Base-by-base conservation (phyloP, 1,140 invertebrate genomes). In the Capitella teleta region DNA sequence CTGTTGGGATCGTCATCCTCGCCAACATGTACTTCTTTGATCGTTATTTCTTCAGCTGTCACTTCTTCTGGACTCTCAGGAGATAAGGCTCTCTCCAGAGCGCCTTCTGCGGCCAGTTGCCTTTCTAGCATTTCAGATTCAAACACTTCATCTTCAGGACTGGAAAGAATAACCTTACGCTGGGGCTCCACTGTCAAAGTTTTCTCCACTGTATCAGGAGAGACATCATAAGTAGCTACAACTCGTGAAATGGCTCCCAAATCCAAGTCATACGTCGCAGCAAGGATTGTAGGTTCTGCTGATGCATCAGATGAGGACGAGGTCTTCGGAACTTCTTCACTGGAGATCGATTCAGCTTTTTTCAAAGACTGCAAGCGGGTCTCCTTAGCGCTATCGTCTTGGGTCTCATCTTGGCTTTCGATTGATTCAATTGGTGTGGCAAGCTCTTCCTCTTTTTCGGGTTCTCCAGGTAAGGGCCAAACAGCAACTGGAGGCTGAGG, bases 91-190 rank as follows among this genome's bases (percentile, higher is more conserved):
- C 28, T 3, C 1, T 16, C 32, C 0, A 14, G n/a, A 37, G 36
- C 21, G 2, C 6, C 36, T 37, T 37, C 6, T 21, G 2, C 6
- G 2, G 6, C 36, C 21, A 18, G 36, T 37, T n/a, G 36, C 36
- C 21, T 21, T 36, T 48, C 37, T 19, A 72, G 62, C 26, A 75
- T 65, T 51, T 77, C 74, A 50, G 64, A 67, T 58, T 78, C 77
- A 70, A 77, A 77, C 6, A 75, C 74, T 59, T 78, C 77, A 60
- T 74, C 68, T 49, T 74, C 59, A 36, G 63, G 68, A 41, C 66
- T 68, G 12, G 68, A 71, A 5, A 70, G 54, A 44, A 70, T 66
- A 38, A 64, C 57, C 49, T 70, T 70, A n/a, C 62, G 55, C 38
- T 61, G 53, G 32, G 55, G 49, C 28, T 54, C 56, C 14, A 55